Percentiles rank a stretch among this genome's conserved stretches.
These are phyloP conservation scores for Pelecanoides urinatrix DNA, from an alignment of 2,113 vertebrate species.

Conservation along the genomic window DNA sequence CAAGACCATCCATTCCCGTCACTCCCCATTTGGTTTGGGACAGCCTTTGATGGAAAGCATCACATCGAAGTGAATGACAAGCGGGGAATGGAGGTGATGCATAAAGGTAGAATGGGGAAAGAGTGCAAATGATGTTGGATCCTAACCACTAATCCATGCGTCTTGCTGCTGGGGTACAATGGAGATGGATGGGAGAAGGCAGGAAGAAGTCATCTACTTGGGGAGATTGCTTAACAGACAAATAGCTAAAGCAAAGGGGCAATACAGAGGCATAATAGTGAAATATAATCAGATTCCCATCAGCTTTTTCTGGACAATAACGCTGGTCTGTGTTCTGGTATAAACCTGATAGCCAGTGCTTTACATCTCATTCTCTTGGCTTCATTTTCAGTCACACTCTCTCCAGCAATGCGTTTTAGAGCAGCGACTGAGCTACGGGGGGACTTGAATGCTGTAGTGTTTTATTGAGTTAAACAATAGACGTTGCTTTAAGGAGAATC, in stretches of 20 bases:
- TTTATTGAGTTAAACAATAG: neutral
- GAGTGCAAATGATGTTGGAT: neutral
- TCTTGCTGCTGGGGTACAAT: neutral
- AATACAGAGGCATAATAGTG: neutral
- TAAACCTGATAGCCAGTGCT: neutral
- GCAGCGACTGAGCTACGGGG: neutral
- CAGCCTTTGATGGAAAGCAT: neutral
- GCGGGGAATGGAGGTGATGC: neutral
- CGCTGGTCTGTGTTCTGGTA: neutral
- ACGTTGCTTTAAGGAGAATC: neutral
- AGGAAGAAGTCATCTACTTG: neutral
- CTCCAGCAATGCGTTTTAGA: neutral
- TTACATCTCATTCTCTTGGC: neutral
- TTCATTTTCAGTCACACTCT: neutral
- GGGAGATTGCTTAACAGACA: neutral
- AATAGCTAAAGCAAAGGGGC: neutral
- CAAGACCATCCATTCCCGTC: neutral
- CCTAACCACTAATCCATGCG: neutral
- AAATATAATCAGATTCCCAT: neutral
- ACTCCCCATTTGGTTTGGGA: neutral
- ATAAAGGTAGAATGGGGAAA: neutral
- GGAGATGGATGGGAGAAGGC: neutral
- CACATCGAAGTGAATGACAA: neutral
- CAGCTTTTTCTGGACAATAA: neutral
- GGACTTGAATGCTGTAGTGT: neutral